These are phyloP conservation scores for Hippocampus barbouri DNA, from an alignment of 2,113 vertebrate genomes.

Conservation along the genomic window DNA sequence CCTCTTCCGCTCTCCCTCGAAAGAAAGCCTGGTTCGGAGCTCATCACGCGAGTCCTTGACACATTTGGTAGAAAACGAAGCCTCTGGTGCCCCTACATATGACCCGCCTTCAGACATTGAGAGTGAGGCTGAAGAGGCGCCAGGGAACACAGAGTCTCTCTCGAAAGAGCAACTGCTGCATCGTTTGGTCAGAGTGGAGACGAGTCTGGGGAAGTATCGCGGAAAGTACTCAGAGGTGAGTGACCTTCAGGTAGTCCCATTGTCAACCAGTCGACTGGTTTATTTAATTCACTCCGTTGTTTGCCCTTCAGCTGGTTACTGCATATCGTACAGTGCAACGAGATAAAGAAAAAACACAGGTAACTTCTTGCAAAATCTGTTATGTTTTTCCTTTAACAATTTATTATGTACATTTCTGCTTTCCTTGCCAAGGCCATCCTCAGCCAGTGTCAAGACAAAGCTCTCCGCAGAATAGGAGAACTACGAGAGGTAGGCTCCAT, in stretches of 20 bases:
- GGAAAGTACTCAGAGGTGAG: conserved; percentile 90
- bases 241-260: background rate
- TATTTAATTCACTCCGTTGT: background rate
- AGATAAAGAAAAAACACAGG: conserved; percentile 96
- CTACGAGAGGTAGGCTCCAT: conserved; percentile 80
- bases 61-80: conserved; percentile 71
- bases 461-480: conserved; percentile 91
- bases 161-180: conserved; percentile 85
- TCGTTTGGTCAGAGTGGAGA: conserved; percentile 78
- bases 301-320: conserved; percentile 77
- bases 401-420: conserved; percentile 13
- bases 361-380: conserved; percentile 50
- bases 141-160: conserved; percentile 72
- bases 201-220: conserved; percentile 82
- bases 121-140: conserved; percentile 85
- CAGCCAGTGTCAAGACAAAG: conserved; percentile 95
- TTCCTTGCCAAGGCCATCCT: conserved; percentile 78
- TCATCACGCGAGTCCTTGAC: conserved; percentile 88
- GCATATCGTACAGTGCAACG: conserved; percentile 84
- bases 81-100: conserved; percentile 56
- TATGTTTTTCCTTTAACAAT: background rate
- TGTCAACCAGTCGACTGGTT: background rate
- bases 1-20: conserved; percentile 83
- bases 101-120: conserved; percentile 90
- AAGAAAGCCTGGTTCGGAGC: conserved; percentile 82